Base-by-base conservation (phyloP, 2,113 vertebrate genomes). In the Ia io region DNA sequence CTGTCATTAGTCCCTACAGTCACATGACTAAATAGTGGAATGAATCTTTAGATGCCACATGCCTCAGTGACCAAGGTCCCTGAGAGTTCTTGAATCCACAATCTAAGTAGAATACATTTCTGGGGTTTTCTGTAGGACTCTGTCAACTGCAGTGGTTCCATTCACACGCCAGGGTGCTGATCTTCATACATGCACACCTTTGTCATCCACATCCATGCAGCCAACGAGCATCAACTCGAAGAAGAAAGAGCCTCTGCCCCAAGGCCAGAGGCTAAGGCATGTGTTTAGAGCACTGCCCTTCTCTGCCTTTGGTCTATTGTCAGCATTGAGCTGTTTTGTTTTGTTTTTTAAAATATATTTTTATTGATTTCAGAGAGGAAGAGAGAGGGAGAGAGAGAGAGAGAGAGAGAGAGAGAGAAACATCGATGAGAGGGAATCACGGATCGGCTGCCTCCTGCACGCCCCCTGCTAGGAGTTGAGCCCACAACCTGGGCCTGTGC, bases 81-180 rank as follows among this genome's bases (percentile, higher is more conserved):
- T 28, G 40, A 40, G 35, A 12, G n/a, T 63, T 83, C 44, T 69
- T 32, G 28, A 74, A 85, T 86, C 53, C 16, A n/a, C 23, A 70
- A 56, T 56, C 35, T 32, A 59, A 65, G 4, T 14, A 32, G 32
- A 79, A 40, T 37, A 37, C 0, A 37, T 65, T 59, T 67, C 2
- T 8, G 1, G 6, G 23, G 42, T 3, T 79, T 59, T 5, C 0
- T 18, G 11, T 56, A 18, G 51, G 9, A 49, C 22, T 1, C 14
- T 32, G 18, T 76, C 42, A 32, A 25, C n/a, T 49, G 1, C 28
- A 25, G 4, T 30, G 1, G 37, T n/a, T 84, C 25, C 37, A 6
- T 35, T 40, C 37, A 9, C 12, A 70, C 16, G 17, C 9, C 7
- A 9, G 10, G 37, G 7, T 12, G 86, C 47, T 53, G 53, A 37